phyloP scores from a whole-genome alignment of 2,113 vertebrate genomes.

The Scopus umbretta region DNA sequence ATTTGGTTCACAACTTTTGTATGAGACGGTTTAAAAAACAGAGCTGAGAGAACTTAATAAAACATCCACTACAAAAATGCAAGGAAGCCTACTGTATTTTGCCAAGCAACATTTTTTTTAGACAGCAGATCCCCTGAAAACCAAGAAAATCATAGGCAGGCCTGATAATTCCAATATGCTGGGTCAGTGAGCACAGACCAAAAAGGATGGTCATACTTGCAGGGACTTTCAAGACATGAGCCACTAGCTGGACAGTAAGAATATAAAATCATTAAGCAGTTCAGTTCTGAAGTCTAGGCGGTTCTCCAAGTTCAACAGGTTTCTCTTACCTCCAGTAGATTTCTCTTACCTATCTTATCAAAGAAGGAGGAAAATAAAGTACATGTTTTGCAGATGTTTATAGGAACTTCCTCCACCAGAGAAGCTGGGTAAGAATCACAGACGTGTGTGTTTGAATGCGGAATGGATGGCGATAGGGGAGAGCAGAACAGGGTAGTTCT shows the following conservation, averaged over 20 bases:
- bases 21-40: not conserved
- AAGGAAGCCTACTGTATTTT: not conserved
- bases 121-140: not conserved
- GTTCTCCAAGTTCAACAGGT: not conserved
- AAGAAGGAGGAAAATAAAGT: not conserved
- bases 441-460: not conserved
- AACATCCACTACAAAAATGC: not conserved
- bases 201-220: not conserved
- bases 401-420: not conserved
- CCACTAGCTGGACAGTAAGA: not conserved
- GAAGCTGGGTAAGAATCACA: not conserved
- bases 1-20: not conserved
- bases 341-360: not conserved
- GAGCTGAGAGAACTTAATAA: not conserved
- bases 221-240: not conserved
- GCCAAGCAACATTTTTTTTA: not conserved
- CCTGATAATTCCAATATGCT: not conserved
- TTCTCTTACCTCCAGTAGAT: not conserved
- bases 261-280: not conserved
- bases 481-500: not conserved
- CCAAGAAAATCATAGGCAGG: not conserved
- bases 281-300: not conserved
- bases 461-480: not conserved
- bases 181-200: not conserved
- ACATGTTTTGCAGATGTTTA: not conserved